phyloP scores from a whole-genome alignment of 2,888 invertebrate genomes.

The Lasioglossum pauxillum region DNA sequence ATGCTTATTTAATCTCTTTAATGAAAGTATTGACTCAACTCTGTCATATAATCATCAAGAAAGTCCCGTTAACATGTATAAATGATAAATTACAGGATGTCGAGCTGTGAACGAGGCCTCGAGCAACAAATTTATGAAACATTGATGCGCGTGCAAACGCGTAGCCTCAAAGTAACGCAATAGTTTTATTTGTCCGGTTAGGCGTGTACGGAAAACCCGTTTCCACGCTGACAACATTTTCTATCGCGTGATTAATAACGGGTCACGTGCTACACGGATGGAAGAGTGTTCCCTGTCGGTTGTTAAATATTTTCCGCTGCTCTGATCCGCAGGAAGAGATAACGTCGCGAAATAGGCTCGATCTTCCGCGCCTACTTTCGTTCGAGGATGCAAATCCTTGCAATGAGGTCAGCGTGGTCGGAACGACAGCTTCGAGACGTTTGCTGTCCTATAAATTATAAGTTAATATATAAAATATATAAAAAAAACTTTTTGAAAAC shows the following conservation, averaged over 20 bases:
- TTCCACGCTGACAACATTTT: constrained; percentile 1
- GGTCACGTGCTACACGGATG: background rate
- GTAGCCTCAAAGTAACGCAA: background rate
- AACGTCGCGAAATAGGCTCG: background rate
- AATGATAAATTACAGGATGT: background rate
- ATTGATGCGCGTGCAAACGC: background rate
- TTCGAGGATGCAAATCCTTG: constrained; percentile 6
- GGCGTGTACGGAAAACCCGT: background rate
- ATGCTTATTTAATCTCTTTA: background rate
- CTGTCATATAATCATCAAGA: background rate
- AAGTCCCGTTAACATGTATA: background rate
- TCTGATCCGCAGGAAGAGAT: background rate
- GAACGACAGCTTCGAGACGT: background rate
- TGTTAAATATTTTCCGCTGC: background rate
- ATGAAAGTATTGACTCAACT: background rate
- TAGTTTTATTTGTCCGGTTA: background rate
- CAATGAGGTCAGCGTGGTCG: background rate
- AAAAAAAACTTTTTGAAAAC: no score
- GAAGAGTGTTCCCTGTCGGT: background rate
- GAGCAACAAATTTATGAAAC: background rate
- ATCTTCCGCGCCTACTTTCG: background rate
- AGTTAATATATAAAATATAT: background rate
- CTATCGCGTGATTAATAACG: background rate
- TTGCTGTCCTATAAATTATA: background rate
- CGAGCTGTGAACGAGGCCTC: background rate